Evolutionary conservation across 2,797 vertebrate species (phyloP), one percentile per base, ranked within the genome.

Genomic region (Typhlichthys eigenmanni): DNA sequence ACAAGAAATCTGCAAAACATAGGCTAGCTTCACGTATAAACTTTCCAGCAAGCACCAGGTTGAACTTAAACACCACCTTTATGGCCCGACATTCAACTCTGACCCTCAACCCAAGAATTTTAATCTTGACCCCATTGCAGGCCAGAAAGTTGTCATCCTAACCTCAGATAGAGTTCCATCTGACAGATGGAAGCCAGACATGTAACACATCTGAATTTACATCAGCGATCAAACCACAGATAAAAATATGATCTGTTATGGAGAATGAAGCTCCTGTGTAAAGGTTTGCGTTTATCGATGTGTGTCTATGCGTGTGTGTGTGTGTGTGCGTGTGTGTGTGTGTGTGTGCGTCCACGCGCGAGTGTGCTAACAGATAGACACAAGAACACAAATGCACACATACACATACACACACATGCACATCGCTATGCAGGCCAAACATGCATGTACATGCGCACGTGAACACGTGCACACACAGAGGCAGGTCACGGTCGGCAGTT

Each of bases 121-220:
- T 69, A 53, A 76, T 67, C 71, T 8, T 55, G 62, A 82, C 80
- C 76, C 64, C 53, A 68, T 53, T 62, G 64, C 60, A 69, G 61
- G 17, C 55, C 59, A 52, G 63, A 63, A 63, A 7, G 60, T 71
- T 48, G 67, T 12, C 47, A 56, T 66, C 45, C 53, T 13, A 67
- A 66, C 69, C 64, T 71, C 58, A 14, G 54, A 65, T 72, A 76
- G 49, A 17, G 65, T 66, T 74, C 64, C 71, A 74, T 38, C 57
- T 58, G 66, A 73, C 85, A 88, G 71, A 85, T 86, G 86, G 83
- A 74, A 68, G 69, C 84, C 85, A 90, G 85, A 88, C 70, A 71
- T 72, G 68, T 2, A 63, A 58, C 72, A 76, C 38, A 74, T 68
- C 61, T 64, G 71, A 78, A 67, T 74, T 66, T 69, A 64, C 68